Evolutionary conservation across 2,113 vertebrate genomes (phyloP).

Genomic region (Alethe diademata): DNA sequence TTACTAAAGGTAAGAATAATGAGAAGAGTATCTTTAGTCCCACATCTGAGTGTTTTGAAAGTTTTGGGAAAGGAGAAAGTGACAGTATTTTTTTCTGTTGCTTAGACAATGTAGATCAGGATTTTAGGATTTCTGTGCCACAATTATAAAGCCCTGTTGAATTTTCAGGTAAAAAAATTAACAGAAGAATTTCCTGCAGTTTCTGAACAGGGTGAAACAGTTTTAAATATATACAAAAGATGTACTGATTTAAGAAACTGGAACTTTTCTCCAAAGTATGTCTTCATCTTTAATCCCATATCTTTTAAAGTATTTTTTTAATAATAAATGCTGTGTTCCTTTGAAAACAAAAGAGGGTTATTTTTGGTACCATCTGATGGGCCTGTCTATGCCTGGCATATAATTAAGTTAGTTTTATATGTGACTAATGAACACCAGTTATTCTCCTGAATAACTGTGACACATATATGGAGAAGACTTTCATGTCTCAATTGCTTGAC

Average conservation of each 20-base stretch:
- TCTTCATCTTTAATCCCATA: neutral
- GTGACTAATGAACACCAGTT: neutral
- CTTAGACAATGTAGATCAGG: neutral
- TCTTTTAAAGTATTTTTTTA: neutral
- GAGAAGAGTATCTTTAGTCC: neutral
- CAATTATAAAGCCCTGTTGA: neutral
- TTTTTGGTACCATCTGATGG: neutral
- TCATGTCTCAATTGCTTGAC: constrained; percentile 15
- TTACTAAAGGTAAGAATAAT: neutral
- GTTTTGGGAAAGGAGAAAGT: neutral
- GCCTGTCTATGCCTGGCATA: neutral
- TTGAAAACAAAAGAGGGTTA: neutral
- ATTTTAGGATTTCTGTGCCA: neutral
- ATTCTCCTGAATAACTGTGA: neutral
- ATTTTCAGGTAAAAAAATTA: neutral
- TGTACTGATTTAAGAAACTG: neutral
- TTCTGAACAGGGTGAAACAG: neutral
- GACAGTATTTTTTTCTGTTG: neutral
- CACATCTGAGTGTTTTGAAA: neutral
- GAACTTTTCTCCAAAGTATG: neutral
- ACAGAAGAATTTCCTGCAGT: neutral
- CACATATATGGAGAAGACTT: neutral
- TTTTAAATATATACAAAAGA: neutral
- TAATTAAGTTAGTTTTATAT: neutral
- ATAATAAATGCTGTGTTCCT: neutral